Base-by-base conservation (phyloP, 2,888 invertebrate genomes). In the Petrolisthes cinctipes region DNA sequence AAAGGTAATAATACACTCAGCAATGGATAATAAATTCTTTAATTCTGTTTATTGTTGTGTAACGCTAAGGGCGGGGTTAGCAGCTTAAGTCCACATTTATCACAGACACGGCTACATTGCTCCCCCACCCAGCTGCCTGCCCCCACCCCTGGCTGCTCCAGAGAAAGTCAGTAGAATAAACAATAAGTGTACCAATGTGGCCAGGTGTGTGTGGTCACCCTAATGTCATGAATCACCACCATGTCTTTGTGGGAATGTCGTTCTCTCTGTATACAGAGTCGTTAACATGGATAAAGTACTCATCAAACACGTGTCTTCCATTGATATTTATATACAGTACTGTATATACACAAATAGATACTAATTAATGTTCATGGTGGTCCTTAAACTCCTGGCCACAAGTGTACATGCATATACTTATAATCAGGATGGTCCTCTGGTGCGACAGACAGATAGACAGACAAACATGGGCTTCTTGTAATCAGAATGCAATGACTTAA, bases 41-140 rank as follows among this genome's bases (percentile, higher is more conserved):
- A 51, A 53, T 75, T 88, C n/a, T 88, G 81, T 88, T 82, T 84
- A 73, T 80, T 88, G 81, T 75, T 88, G 87, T 88, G 87, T 88
- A 84, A 81, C 80, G 83, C 84, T 75, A 81, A 84, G 83, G 87
- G 79, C 53, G 84, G 56, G 73, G 68, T 80, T 66, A 68, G 66
- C 51, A 68, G 20, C 87, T 66, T 57, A 75, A 73, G 86, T 81
- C 68, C 54, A 68, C 87, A 83, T 88, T 88, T 88, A 88, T 88
- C 87, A 88, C 87, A 88, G 87, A 88, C 87, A 88, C 73, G 57
- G 68, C 81, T 84, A 88, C 66, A 17, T 71, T 71, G 71, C 71
- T 88, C 83, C 82, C 75, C 86, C 79, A 84, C 79, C 87, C 84
- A 84, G 78, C 53, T 81, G 81, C 81, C 75, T 84, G 71, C 80